Evolutionary conservation across 2,888 invertebrate species (phyloP).

Genomic region (Alloplasta piceator): DNA sequence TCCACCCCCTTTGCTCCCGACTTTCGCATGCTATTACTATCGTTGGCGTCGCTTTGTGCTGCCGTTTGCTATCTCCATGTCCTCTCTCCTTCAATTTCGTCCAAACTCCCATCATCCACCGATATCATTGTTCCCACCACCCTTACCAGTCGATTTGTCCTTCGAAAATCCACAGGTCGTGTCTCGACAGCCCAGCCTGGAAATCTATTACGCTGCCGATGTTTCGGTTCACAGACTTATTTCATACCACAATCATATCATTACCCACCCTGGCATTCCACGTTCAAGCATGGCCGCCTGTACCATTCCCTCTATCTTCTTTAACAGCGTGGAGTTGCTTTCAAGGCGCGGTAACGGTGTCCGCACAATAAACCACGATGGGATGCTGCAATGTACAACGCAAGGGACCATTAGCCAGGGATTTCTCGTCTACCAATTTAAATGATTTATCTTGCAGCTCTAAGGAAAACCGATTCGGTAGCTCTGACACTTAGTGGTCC

Average conservation of each 20-base stretch:
- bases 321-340: conserved; percentile 22
- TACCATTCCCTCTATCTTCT: conserved; percentile 12
- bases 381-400: conserved; percentile 29
- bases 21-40: conserved; percentile 32
- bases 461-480: conserved; percentile 47
- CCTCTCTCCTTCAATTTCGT: not conserved
- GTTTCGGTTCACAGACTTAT: conserved; percentile 77
- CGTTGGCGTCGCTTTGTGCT: conserved; percentile 17
- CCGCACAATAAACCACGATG: conserved; percentile 25
- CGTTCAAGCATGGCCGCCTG: conserved; percentile 17
- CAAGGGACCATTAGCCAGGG: conserved; percentile 72
- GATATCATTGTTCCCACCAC: conserved; percentile 8
- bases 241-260: conserved; percentile 77
- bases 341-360: not conserved
- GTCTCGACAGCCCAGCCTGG: conserved; percentile 68
- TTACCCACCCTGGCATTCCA: conserved; percentile 28
- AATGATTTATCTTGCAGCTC: conserved; percentile 73
- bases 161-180: conserved; percentile 70
- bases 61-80: conserved; percentile 16
- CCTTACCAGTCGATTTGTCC: conserved; percentile 8
- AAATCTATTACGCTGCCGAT: conserved; percentile 75
- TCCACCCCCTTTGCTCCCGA: conserved; percentile 3
- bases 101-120: conserved; percentile 34
- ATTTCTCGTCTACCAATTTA: conserved; percentile 74
- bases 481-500: conserved; percentile 8